These are phyloP conservation scores for Pseudochirops corinnae DNA, from an alignment of 2,797 vertebrate genomes.

Conservation along the genomic window DNA sequence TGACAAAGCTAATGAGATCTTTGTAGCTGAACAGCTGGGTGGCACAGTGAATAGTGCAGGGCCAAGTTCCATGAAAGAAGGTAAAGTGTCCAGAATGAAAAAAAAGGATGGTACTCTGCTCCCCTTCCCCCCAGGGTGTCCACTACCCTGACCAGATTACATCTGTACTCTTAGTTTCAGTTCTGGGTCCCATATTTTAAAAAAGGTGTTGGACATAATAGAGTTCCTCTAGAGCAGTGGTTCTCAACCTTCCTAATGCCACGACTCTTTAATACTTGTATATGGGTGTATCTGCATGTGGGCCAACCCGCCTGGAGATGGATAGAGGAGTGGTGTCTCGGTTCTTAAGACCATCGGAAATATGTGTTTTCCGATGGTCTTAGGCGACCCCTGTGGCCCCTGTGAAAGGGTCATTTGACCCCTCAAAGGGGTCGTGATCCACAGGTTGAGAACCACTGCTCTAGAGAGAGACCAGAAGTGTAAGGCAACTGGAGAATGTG, in stretches of 20 bases:
- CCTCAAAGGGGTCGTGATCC: no score
- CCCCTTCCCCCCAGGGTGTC: rapidly evolving
- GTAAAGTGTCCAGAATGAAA: background rate
- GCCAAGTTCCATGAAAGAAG: background rate
- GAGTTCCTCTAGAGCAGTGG: background rate
- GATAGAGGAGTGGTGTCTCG: no score
- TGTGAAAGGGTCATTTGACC: no score
- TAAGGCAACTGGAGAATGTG: background rate
- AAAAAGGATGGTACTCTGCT: background rate
- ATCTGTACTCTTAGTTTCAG: background rate
- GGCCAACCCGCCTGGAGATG: no score
- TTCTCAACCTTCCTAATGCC: no score
- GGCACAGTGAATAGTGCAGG: background rate
- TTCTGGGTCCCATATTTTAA: background rate
- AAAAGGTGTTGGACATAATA: background rate
- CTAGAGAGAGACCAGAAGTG: background rate
- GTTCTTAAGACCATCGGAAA: no score
- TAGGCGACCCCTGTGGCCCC: no score
- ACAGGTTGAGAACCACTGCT: background rate
- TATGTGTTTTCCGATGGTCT: no score
- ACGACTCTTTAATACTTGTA: no score
- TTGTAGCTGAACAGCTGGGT: background rate
- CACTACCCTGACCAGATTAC: rapidly evolving
- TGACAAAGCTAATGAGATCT: background rate
- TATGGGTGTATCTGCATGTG: no score